These are phyloP conservation scores for Phocides pigmalion DNA, from an alignment of 1,140 invertebrate species.

Conservation along the genomic window DNA sequence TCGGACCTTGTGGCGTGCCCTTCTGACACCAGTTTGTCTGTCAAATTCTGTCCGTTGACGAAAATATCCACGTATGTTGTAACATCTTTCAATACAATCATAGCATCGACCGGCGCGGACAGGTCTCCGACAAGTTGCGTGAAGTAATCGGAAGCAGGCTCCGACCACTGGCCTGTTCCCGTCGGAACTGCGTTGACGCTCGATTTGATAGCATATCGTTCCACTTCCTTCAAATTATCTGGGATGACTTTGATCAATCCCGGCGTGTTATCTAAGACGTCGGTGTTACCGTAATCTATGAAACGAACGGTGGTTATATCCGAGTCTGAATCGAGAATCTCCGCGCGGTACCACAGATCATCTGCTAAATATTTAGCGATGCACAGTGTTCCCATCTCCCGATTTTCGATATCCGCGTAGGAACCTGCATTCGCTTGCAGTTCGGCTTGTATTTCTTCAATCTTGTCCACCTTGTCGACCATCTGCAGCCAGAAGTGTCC, in stretches of 20 bases:
- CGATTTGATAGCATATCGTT: constrained; percentile 86
- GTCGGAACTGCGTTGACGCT: constrained; percentile 87
- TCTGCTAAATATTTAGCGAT: constrained; percentile 90
- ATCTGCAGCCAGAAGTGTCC: constrained; percentile 88
- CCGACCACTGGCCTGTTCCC: constrained; percentile 87
- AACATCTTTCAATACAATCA: constrained; percentile 85
- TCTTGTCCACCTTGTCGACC: constrained; percentile 74
- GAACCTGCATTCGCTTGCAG: constrained; percentile 83
- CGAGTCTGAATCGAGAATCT: constrained; percentile 88
- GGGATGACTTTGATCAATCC: constrained; percentile 85
- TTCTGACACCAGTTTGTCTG: constrained; percentile 84
- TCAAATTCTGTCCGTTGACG: constrained; percentile 85
- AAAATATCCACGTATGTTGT: constrained; percentile 88
- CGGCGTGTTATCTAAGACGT: constrained; percentile 86
- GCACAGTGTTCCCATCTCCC: constrained; percentile 87
- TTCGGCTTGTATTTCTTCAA: constrained; percentile 85
- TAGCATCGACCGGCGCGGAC: constrained; percentile 75
- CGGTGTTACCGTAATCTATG: constrained; percentile 93
- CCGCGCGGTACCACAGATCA: constrained; percentile 91
- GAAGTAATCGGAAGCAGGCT: constrained; percentile 85
- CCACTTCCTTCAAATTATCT: constrained; percentile 78
- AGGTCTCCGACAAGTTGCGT: constrained; percentile 76
- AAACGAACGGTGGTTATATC: constrained; percentile 90
- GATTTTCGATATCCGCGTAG: constrained; percentile 81
- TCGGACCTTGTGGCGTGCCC: constrained; percentile 81